Evolutionary conservation across 1,140 invertebrate species (phyloP), one percentile per base, ranked within the genome.

Genomic region (Nomia melanderi): DNA sequence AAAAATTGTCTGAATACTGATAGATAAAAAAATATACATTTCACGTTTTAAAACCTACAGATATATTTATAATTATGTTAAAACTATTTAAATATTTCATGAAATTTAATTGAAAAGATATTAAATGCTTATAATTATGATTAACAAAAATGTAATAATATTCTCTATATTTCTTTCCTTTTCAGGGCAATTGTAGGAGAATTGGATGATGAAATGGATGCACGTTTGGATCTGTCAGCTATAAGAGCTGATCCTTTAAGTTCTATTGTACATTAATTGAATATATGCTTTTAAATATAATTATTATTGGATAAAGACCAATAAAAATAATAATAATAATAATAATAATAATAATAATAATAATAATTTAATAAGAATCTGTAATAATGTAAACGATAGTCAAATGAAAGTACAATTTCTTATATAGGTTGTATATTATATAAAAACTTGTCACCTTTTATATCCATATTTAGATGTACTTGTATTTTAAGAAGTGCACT

Each of bases 211-310:
- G 96, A 97, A 81, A 93, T 97, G 79, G 98, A 99, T 91, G 95
- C 95, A 76, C 93, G 96, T 88, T 89, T 98, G 84, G 97, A 98
- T 91, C 94, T 98, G 81, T 93, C 95, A 27, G 95, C 95, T 82
- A 97, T 98, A 78, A 95, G 96, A 93, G 97, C 97, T 39, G 98
- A 99, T 92, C 97, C 97, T 23, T 92, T 99, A 75, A 97, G 96
- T 90, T 93, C 96, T 72, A 96, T 98, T 82, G 94, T 95, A 75
- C 97, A 98, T 93, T 98, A 87, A 86, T 36, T 27, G 7, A 64
- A 67, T n/a, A n/a, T 31, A 66, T 78, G 50, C 12, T 54, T 29
- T 53, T 54, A 44, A 64, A 33, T 25, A 27, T 64, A 63, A 53
- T 31, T 47, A 54, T 50, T 70, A 44, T 70, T 31, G 53, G 39